Base-by-base conservation (phyloP, 37 sponge, comb jelly and placozoan species). In the Aplysina aerophoba region DNA sequence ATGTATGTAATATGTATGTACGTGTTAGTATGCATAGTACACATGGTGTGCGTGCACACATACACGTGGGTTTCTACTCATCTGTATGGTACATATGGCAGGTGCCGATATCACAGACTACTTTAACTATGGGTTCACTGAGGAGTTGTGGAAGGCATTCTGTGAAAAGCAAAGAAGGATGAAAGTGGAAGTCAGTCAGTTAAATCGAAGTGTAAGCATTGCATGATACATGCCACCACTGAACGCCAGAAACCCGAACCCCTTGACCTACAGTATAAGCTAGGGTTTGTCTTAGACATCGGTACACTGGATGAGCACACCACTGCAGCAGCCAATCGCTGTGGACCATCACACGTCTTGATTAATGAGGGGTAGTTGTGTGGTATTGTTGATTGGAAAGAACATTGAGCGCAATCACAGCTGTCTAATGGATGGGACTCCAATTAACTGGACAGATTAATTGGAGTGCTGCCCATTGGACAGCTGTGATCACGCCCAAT, bases 91-190 rank as follows among this genome's bases (percentile, higher is more conserved):
- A n/a, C n/a, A 3, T 38, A 6, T 69, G 21, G 55, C 72, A 96
- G 98, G 99, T 78, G 97, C 99, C 56, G 99, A 99, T 59, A 87
- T 99, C 0, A 91, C 99, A 36, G 99, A 99, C 82, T 99, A 99
- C 44, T 99, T 99, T 79, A 99, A 99, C 83, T 99, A 99, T 55
- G 99, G 99, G 16, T 99, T 99, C 85, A 93, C 93, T 8, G 99
- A 99, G 66, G 99, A 99, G 33, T 87, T 94, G 5, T 99, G 99
- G 99, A 89, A 86, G 77, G n/a, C 88, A 30, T 99, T 97, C 81
- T 95, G 97, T 87, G 96, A 97, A 8, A 97, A 95, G 69, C 99
- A 99, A 88, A 81, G 91, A 68, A 90, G 85, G 44, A 83, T 83
- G 88, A 66, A 86, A 65, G 65, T 60, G 30, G 94, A 96, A 89